Conservation (phyloP, 2,797 vertebrate genomes). For the Lithobates sylvaticus region DNA sequence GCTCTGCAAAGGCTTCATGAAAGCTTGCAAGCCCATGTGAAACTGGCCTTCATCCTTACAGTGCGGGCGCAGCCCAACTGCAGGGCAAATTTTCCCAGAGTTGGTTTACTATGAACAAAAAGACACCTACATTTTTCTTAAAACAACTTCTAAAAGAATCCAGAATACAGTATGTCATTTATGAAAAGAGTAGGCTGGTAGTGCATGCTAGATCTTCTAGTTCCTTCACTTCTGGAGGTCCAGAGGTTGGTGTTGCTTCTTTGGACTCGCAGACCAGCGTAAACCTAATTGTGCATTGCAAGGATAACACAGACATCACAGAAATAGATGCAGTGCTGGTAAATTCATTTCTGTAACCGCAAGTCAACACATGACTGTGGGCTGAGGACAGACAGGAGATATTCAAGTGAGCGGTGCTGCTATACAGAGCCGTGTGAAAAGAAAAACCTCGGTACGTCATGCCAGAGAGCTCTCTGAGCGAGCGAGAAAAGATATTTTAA, state of each 20-base stretch:
- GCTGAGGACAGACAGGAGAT: neutral
- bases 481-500: neutral
- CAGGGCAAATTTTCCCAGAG: no score
- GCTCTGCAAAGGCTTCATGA: no score
- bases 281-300: conserved; percentile 2
- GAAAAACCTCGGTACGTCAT: neutral
- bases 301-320: neutral
- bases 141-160: no score
- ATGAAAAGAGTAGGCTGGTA: neutral
- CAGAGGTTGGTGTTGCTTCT: neutral
- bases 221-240: neutral
- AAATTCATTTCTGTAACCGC: conserved; percentile 35
- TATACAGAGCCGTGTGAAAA: neutral
- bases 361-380: conserved; percentile 20
- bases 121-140: no score
- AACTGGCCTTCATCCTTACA: no score
- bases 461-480: neutral
- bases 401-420: neutral
- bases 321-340: neutral
- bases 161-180: no score
- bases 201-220: neutral
- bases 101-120: no score
- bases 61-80: no score
- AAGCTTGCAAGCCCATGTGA: no score
- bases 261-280: neutral